Conservation (phyloP, 2,888 invertebrate species). For the Aproaerema taeniolella region DNA sequence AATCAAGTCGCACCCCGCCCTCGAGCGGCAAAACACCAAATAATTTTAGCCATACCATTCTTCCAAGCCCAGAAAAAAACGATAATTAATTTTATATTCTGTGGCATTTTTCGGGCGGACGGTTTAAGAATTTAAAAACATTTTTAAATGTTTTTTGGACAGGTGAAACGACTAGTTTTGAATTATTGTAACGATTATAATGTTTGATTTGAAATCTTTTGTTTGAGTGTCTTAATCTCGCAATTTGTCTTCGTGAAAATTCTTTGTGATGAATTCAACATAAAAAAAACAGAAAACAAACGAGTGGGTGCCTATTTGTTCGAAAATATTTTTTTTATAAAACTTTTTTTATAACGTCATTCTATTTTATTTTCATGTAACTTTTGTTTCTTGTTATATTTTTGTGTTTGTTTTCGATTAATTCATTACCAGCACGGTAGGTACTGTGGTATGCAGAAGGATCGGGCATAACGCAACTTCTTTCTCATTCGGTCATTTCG, state of each 20-base stretch:
- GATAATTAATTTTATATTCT: conserved; percentile 65
- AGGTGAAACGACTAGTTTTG: conserved; percentile 49
- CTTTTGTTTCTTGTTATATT: no score
- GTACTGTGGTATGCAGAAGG: no score
- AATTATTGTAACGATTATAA: conserved; percentile 42
- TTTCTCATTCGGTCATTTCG: no score
- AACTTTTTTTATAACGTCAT: no score
- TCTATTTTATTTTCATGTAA: no score
- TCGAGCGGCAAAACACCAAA: conserved; percentile 72
- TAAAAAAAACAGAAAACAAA: not conserved
- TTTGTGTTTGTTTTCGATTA: no score
- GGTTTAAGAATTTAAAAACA: conserved; percentile 31
- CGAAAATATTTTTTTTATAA: no score
- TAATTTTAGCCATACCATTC: conserved; percentile 69
- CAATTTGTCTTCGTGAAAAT: conserved; percentile 18
- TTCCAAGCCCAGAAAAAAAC: conserved; percentile 51
- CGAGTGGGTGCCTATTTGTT: not conserved
- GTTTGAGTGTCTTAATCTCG: conserved; percentile 33
- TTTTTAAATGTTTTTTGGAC: conserved; percentile 31
- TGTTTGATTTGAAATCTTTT: conserved; percentile 30
- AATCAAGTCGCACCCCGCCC: conserved; percentile 65
- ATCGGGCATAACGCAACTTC: no score
- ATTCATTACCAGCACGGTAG: no score
- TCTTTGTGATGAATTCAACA: not conserved
- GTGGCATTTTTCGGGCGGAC: conserved; percentile 55